phyloP scores from a whole-genome alignment of 2,797 vertebrate genomes.

The Orestias chungarensis region DNA sequence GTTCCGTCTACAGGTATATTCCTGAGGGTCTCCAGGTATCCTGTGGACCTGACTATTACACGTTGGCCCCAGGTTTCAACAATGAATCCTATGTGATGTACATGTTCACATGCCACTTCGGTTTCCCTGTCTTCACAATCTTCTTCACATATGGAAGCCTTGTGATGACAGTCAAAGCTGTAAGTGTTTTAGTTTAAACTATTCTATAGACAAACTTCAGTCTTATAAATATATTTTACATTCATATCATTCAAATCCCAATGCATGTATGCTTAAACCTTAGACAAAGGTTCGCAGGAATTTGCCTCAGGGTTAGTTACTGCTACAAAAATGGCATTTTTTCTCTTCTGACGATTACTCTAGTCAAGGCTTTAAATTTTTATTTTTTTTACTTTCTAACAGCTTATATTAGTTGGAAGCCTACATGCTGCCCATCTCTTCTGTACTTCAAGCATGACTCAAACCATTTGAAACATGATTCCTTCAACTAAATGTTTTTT shows the following conservation, averaged over 20 bases:
- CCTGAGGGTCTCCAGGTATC: conserved; percentile 86
- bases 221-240: no score
- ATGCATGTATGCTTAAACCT: neutral
- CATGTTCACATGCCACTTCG: conserved; percentile 82
- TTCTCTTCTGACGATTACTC: neutral
- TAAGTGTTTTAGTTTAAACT: conserved; percentile 48
- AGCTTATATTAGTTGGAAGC: neutral
- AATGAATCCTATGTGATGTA: conserved; percentile 85
- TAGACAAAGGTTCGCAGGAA: neutral
- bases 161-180: conserved; percentile 84
- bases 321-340: neutral
- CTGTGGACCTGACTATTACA: conserved; percentile 86
- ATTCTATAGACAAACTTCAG: no score
- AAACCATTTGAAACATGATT: neutral
- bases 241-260: neutral
- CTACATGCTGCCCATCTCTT: neutral
- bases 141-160: conserved; percentile 84
- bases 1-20: conserved; percentile 74
- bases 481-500: neutral
- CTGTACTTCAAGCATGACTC: neutral
- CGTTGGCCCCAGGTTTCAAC: conserved; percentile 80
- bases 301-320: neutral
- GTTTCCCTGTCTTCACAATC: conserved; percentile 74
- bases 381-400: neutral
- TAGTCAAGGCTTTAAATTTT: neutral